phyloP scores from a whole-genome alignment of 2,113 vertebrate genomes.

The Calypte anna region DNA sequence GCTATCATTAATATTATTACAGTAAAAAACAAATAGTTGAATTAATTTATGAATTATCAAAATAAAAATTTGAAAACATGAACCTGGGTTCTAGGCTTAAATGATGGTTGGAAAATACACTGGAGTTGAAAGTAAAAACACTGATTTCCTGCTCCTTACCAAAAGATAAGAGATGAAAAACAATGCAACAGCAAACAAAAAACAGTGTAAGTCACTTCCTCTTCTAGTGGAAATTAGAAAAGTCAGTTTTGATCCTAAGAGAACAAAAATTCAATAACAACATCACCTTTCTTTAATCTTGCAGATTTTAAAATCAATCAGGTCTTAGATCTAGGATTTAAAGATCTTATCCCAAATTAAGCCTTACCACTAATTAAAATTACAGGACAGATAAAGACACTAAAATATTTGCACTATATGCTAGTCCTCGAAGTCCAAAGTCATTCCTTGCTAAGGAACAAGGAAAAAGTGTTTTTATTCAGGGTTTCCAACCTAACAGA shows the following conservation, averaged over 20 bases:
- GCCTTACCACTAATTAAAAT: not conserved
- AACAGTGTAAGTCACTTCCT: fast-evolving
- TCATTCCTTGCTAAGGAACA: not conserved
- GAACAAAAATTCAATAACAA: not conserved
- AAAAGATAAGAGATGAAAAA: not conserved
- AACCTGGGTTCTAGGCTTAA: not conserved
- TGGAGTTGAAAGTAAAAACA: not conserved
- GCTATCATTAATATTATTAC: not conserved
- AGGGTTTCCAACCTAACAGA: slow-evolving; percentile 13
- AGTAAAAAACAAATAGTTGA: not conserved
- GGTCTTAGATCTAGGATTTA: not conserved
- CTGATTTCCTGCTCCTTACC: not conserved
- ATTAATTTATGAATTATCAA: not conserved
- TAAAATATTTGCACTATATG: not conserved
- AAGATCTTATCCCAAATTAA: not conserved
- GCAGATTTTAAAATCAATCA: not conserved
- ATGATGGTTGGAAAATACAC: not conserved
- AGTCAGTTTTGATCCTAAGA: not conserved
- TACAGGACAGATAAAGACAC: not conserved
- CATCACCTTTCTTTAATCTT: not conserved
- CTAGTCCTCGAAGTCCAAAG: not conserved
- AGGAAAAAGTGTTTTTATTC: not conserved
- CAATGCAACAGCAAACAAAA: not conserved
- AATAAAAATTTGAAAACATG: not conserved
- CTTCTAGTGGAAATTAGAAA: not conserved